Evolutionary conservation across 2,888 invertebrate species (phyloP).

Genomic region (Rhaphigaster nebulosa): DNA sequence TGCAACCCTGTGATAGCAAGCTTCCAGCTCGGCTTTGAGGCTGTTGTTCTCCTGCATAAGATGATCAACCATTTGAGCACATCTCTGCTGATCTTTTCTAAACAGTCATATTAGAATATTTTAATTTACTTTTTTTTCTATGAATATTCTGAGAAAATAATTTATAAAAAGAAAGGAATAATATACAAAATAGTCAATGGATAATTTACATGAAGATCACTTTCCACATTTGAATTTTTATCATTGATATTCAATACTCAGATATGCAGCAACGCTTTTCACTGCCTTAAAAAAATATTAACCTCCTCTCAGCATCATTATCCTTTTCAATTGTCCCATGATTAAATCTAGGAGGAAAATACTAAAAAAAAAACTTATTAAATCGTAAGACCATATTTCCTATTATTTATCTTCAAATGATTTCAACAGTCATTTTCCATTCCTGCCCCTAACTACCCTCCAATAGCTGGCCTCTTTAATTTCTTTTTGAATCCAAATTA

Average conservation of each 20-base stretch:
- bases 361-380: no score
- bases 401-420: no score
- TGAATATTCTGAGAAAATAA: not conserved
- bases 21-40: slow-evolving; percentile 85
- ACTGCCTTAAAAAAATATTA: no score
- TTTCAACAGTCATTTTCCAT: no score
- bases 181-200: no score
- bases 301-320: not conserved
- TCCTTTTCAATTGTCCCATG: not conserved
- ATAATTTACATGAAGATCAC: not conserved
- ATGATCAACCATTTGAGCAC: slow-evolving; percentile 82
- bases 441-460: no score
- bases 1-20: slow-evolving; percentile 85
- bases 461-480: no score
- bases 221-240: not conserved
- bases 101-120: not conserved
- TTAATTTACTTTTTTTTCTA: not conserved
- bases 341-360: not conserved
- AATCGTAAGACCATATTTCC: no score
- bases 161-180: not conserved
- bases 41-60: slow-evolving; percentile 87
- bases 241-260: not conserved
- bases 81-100: slow-evolving; percentile 67
- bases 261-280: not conserved
- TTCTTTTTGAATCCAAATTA: no score